A percentile compares a stretch with the other conserved stretches of the same genome.
Evolutionary conservation across 2,113 vertebrate genomes (phyloP).

Genomic region (Speoplatyrhinus poulsoni): DNA sequence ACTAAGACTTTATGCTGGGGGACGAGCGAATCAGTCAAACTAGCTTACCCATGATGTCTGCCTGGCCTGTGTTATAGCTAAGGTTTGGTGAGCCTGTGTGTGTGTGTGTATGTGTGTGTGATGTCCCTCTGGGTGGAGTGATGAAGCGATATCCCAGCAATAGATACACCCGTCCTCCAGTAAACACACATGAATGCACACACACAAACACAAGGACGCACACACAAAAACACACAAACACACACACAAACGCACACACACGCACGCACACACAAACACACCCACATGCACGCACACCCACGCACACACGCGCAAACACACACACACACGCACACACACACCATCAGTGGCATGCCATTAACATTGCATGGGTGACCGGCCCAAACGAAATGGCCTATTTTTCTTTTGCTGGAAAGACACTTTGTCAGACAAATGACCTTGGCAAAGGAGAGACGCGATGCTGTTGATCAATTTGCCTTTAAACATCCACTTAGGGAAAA

Average conservation of each 20-base stretch:
- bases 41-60: no score
- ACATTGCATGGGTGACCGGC: conserved; percentile 24
- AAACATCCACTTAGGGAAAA: conserved; percentile 63
- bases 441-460: conserved; percentile 38
- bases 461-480: conserved; percentile 68
- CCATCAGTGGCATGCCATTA: conserved; percentile 66
- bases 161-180: conserved; percentile 45
- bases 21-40: no score
- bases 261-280: conserved; percentile 38
- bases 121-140: conserved; percentile 22
- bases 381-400: conserved; percentile 64
- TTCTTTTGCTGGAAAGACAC: conserved; percentile 54
- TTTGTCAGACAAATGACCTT: conserved; percentile 72
- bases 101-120: conserved; percentile 12
- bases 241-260: conserved; percentile 8
- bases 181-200: conserved; percentile 10
- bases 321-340: conserved; percentile 32
- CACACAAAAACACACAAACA: conserved; percentile 40
- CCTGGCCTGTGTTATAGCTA: no score
- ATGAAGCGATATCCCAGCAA: conserved; percentile 49
- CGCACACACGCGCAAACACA: conserved; percentile 5
- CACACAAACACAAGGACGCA: conserved; percentile 1
- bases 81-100: background rate
- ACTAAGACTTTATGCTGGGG: no score
- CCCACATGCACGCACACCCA: conserved; percentile 21